A percentile compares a stretch with the other conserved stretches of the same genome.
Evolutionary conservation across 2,888 invertebrate species (phyloP).

Genomic region (Esperia sulphurella): DNA sequence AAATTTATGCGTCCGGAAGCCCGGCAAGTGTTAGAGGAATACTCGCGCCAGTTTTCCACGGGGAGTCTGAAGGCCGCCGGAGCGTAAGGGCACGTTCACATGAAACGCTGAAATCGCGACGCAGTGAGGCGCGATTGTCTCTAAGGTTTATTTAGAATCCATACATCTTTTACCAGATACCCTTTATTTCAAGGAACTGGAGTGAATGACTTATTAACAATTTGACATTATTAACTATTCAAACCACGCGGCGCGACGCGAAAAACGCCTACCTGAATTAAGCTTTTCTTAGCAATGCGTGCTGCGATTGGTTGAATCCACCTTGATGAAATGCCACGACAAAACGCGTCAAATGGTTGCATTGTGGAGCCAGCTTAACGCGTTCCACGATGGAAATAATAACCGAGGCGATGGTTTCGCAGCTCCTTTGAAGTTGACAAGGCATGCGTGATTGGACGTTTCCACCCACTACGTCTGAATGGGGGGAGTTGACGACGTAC

Average conservation of each 20-base stretch:
- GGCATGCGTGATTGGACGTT: slow-evolving; percentile 26
- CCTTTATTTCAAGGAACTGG: too few species aligned
- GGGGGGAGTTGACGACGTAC: slow-evolving; percentile 5
- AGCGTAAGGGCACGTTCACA: slow-evolving; percentile 14
- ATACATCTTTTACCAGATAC: too few species aligned
- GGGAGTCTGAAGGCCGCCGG: slow-evolving; percentile 24
- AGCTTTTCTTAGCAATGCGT: too few species aligned
- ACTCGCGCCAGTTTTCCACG: slow-evolving; percentile 27
- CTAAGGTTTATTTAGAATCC: too few species aligned
- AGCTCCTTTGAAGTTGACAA: slow-evolving; percentile 36
- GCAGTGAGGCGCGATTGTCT: neutral
- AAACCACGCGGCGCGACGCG: too few species aligned
- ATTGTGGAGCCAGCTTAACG: neutral
- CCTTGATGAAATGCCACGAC: neutral
- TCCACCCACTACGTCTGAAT: slow-evolving; percentile 4
- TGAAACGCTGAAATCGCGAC: slow-evolving; percentile 4
- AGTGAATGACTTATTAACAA: too few species aligned
- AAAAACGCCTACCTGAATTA: too few species aligned
- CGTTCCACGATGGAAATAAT: slow-evolving; percentile 24
- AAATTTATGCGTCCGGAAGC: slow-evolving; percentile 21
- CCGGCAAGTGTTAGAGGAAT: slow-evolving; percentile 15
- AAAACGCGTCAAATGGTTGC: too few species aligned
- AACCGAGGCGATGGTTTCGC: slow-evolving; percentile 28
- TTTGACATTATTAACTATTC: too few species aligned
- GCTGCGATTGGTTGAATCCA: too few species aligned